These are phyloP conservation scores for Lynx canadensis DNA, from an alignment of 2,113 vertebrate genomes.

Conservation along the genomic window DNA sequence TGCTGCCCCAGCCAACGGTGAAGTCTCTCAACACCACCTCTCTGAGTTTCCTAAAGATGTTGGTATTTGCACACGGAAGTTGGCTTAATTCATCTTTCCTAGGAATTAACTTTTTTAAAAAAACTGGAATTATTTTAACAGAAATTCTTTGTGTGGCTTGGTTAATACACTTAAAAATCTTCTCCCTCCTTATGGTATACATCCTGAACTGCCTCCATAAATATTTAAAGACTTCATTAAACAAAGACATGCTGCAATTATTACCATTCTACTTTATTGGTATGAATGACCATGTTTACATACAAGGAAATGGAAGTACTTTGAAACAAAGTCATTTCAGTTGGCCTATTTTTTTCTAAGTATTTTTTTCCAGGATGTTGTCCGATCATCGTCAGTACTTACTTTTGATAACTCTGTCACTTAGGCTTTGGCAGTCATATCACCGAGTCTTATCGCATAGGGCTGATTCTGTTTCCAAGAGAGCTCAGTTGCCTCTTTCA, in stretches of 20 bases:
- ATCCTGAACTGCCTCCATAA: background rate
- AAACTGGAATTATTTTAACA: background rate
- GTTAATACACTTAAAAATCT: background rate
- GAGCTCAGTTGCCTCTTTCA: background rate
- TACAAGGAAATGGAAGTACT: background rate
- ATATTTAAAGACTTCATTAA: background rate
- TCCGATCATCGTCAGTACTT: background rate
- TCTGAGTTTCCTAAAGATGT: background rate
- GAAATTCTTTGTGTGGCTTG: background rate
- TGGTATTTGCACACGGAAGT: background rate
- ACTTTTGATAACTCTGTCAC: background rate
- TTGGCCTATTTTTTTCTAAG: background rate
- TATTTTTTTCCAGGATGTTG: background rate
- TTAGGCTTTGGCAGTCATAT: background rate
- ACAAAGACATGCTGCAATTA: background rate
- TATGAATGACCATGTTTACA: background rate
- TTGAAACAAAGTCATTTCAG: background rate
- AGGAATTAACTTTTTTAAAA: conserved; percentile 25
- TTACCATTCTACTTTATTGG: background rate
- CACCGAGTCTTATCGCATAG: background rate
- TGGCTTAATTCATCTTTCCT: background rate
- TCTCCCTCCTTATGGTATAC: background rate
- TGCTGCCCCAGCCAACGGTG: background rate
- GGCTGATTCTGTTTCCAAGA: background rate
- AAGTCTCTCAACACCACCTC: background rate